Evolutionary conservation across 2,113 vertebrate species (phyloP), one percentile per base, ranked within the genome.

Genomic region (Amblyornis subalaris): DNA sequence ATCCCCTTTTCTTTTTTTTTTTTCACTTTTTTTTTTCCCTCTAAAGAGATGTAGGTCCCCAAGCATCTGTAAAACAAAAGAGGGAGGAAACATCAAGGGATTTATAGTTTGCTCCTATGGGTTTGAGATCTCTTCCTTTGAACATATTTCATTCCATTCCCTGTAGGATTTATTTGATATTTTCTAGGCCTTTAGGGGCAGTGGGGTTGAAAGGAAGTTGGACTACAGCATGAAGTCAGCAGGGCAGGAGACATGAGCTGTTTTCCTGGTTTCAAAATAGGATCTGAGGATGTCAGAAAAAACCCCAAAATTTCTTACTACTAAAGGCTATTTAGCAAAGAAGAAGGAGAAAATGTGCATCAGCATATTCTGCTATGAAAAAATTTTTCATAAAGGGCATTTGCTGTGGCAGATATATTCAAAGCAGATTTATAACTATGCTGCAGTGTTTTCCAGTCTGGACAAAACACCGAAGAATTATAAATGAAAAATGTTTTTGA

Each of bases 21-120:
- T 29, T 33, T 2, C 3, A 1, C 1, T 15, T 4, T 21, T 22
- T 20, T 55, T 40, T 36, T n/a, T 38, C n/a, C n/a, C 24, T 10
- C 29, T 29, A 36, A 74, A 74, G 44, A 82, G 18, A n/a, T 22
- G 2, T 74, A 80, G 15, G 15, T 76, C 73, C 9, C 62, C 54
- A 85, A 85, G 38, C 31, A 90, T 53, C 44, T 88, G 54, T 85
- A 96, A 92, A 90, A 84, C 47, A 89, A 93, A 77, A 88, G 19
- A 18, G 40, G 62, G 35, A 54, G 10, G 36, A 91, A 85, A n/a
- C 15, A 47, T 53, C 47, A 73, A 72, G 66, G 40, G 51, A 18
- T 80, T 87, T 44, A 29, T 51, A 40, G 13, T 70, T 95, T 92
- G 24, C 14, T 79, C 24, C 74, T 69, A 69, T 14, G 83, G 40